phyloP scores from a whole-genome alignment of 2,113 vertebrate genomes.

The Pangasianodon hypophthalmus region DNA sequence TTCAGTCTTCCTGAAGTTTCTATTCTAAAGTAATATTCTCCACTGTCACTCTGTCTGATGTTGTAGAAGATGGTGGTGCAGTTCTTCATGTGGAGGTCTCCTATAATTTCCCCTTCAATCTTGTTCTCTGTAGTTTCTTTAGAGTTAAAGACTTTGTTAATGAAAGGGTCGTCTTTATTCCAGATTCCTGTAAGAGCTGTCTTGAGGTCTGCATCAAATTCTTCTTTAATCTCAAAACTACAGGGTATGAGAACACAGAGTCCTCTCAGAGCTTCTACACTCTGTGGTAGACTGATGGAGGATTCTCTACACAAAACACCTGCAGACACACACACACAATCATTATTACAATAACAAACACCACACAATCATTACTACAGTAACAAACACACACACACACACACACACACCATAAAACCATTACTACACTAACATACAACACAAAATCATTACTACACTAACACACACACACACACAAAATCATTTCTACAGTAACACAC shows the following conservation, averaged over 20 bases:
- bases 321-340: neutral
- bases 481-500: too few species aligned
- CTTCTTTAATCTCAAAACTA: neutral
- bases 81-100: neutral
- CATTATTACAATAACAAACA: too few species aligned
- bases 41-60: neutral
- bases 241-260: constrained; percentile 35
- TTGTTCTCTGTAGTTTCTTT: neutral
- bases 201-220: neutral
- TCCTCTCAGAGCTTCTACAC: constrained; percentile 30
- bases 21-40: constrained; percentile 18
- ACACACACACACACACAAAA: too few species aligned
- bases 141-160: neutral
- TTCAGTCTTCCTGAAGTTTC: neutral
- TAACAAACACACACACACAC: too few species aligned
- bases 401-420: too few species aligned
- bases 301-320: neutral
- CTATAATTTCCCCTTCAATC: neutral
- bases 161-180: neutral
- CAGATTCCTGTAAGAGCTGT: neutral
- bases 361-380: too few species aligned
- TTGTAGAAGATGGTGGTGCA: constrained; percentile 33
- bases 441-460: too few species aligned
- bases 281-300: neutral
- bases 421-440: too few species aligned